Evolutionary conservation across 2,888 invertebrate genomes (phyloP), one percentile per base, ranked within the genome.

Genomic region (Dioctria linearis): DNA sequence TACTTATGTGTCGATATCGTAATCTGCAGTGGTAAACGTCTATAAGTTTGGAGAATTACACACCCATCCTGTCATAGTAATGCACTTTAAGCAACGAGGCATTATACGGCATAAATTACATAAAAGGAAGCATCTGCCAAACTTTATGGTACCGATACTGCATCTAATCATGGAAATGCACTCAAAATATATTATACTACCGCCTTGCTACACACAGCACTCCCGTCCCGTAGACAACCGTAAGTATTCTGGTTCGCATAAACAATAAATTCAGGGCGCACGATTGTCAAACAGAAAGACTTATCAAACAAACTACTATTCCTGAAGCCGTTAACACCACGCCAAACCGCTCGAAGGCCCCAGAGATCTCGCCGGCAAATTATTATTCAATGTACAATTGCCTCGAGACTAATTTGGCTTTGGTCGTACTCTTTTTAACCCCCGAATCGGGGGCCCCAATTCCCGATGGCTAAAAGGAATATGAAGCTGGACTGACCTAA

Each of bases 341-440:
- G 57, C 73, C 42, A 73, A 40, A 54, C 4, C 11, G 54, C 42
- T 71, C 57, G n/a, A 54, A 25, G 25, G 25, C 1, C 11, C 11
- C 54, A 11, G 54, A 54, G 6, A 8, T 54, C 51, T 25, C 43
- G 13, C 37, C 42, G 59, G 73, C 73, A 73, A 73, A 73, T 73
- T 73, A 57, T 73, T 73, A 57, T 73, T 73, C 73, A 57, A 73
- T 73, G 73, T 73, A 42, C 73, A 73, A 73, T 73, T 73, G 73
- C 73, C 59, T 11, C 43, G 43, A 42, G 8, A 73, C 73, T 73
- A 73, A 73, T 57, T 73, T 73, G 57, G 42, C 73, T 73, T 57
- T 8, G 42, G 57, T 3, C 42, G 3, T 57, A n/a, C 8, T 11
- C 71, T 5, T 5, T 42, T 11, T 4, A n/a, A 57, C 42, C 40